Percentiles rank a stretch among this genome's conserved stretches.
phyloP scores from a whole-genome alignment of 2,797 vertebrate genomes.

The Sphenopsis melanotis region DNA sequence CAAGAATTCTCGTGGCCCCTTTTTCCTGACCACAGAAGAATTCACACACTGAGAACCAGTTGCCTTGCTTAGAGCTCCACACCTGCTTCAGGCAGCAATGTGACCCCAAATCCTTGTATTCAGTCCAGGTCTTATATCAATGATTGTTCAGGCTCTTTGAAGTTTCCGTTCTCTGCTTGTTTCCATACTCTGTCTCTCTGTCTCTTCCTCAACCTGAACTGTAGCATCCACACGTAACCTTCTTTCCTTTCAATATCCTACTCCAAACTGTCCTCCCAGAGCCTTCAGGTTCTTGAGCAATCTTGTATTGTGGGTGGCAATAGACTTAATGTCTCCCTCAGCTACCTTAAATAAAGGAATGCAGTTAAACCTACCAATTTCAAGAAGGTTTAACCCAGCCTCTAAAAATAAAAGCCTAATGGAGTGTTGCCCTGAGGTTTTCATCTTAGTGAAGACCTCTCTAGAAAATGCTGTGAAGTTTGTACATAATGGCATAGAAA shows the following conservation, averaged over 20 bases:
- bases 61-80: neutral
- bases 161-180: slow-evolving; percentile 28
- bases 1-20: neutral
- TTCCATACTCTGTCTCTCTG: neutral
- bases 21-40: neutral
- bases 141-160: slow-evolving; percentile 37
- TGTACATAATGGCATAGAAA: slow-evolving; percentile 48
- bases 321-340: slow-evolving; percentile 46
- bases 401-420: slow-evolving; percentile 54
- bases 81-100: neutral
- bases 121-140: slow-evolving; percentile 8
- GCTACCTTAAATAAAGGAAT: slow-evolving; percentile 36
- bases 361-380: slow-evolving; percentile 1
- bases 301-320: slow-evolving; percentile 34
- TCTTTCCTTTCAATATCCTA: neutral
- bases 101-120: slow-evolving; percentile 22
- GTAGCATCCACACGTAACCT: neutral
- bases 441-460: slow-evolving; percentile 18
- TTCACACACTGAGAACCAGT: neutral
- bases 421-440: slow-evolving; percentile 58
- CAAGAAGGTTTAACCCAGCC: slow-evolving; percentile 1
- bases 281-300: slow-evolving; percentile 37
- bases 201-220: neutral
- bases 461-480: slow-evolving; percentile 35
- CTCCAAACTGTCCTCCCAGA: neutral